Base-by-base conservation (phyloP, 92 coral and sea anemone species). In the Phenganax subtilis region DNA sequence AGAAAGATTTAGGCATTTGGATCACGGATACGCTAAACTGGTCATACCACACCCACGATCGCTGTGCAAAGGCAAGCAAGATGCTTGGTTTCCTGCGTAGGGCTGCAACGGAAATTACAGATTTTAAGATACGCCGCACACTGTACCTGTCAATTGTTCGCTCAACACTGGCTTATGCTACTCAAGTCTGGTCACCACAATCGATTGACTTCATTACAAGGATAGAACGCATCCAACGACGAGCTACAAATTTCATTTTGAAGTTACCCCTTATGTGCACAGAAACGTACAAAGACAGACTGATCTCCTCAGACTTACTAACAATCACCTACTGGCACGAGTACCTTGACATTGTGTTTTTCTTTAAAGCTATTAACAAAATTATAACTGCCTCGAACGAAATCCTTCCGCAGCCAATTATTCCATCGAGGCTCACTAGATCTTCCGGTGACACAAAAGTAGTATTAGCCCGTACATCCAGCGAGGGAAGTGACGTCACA, bases 241-340 rank as follows among this genome's bases (percentile, higher is more conserved):
- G 76, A 47, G 76, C 76, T 31, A 31, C 76, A 31, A 72, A 72
- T 27, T 17, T 72, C 60, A 72, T 75, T 75, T 29, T 75, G 16
- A 53, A 75, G 15, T 57, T 55, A 14, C 80, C 51, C 10, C 56
- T 55, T 27, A 10, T 17, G 44, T 75, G 61, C 47, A 47, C 0
- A 75, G 44, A 55, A 28, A 54, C 80, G 31, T 75, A 55, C 80
- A 75, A 55, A 75, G 80, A 75, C 62, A 75, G 80, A 52, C 53
- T 75, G 62, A 75, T 54, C 37, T 29, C 37, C 25, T 54, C 55
- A 75, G 65, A 57, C 30, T 57, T 75, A 17, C 65, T 75, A 4
- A 65, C 80, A 75, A 57, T 75, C 16, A 15, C 80, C 37, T 75
- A 75, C 80, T 75, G 65, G 80, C 80, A 75, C 65, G 80, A 52